A percentile compares a stretch with the other conserved stretches of the same genome.
These are phyloP conservation scores for Lethocerus indicus DNA, from an alignment of 1,140 invertebrate genomes.

Conservation along the genomic window DNA sequence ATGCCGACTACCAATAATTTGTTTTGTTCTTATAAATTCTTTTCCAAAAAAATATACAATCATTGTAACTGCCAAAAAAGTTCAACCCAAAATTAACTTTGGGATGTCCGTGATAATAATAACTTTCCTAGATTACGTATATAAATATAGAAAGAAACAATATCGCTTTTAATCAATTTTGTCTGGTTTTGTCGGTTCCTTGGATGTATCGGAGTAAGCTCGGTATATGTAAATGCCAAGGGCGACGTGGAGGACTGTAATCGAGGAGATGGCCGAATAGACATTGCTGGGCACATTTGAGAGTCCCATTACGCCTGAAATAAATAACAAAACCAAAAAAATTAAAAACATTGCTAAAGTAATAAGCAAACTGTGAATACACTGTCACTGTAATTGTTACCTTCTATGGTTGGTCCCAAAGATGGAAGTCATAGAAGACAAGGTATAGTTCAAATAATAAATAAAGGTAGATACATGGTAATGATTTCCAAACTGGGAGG, in stretches of 20 bases:
- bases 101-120: too few species aligned
- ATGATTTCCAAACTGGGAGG: too few species aligned
- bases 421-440: too few species aligned
- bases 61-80: too few species aligned
- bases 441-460: too few species aligned
- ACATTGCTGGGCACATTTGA: conserved; percentile 47
- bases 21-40: not conserved
- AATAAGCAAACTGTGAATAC: too few species aligned
- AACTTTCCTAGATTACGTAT: too few species aligned
- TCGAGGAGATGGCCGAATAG: conserved; percentile 49
- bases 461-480: too few species aligned
- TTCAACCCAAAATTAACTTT: too few species aligned
- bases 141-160: not conserved
- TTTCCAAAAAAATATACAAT: not conserved
- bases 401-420: too few species aligned
- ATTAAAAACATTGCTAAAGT: too few species aligned
- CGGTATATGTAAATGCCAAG: conserved; percentile 58
- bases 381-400: too few species aligned
- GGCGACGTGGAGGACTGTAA: conserved; percentile 50
- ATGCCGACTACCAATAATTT: not conserved
- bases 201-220: conserved; percentile 55
- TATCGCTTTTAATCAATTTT: conserved; percentile 16
- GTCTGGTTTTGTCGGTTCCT: conserved; percentile 18
- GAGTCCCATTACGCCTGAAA: conserved; percentile 22
- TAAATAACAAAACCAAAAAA: not conserved